Percentiles rank a stretch among this genome's conserved stretches.
Evolutionary conservation across 2,888 invertebrate species (phyloP).

Genomic region (Elegia similella): DNA sequence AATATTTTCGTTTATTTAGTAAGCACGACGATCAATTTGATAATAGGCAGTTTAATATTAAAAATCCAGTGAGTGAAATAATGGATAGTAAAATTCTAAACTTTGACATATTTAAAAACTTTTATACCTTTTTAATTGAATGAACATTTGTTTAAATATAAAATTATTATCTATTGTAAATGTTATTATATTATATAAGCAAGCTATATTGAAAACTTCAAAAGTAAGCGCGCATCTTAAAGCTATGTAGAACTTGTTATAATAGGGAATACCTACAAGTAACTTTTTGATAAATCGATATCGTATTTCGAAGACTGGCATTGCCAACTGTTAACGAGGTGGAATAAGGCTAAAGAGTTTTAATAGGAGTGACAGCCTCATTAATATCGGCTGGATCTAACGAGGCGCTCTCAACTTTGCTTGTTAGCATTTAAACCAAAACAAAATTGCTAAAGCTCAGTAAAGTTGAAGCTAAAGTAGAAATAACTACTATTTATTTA

Average conservation of each 20-base stretch:
- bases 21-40: too few species aligned
- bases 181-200: too few species aligned
- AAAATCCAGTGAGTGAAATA: too few species aligned
- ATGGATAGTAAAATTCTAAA: too few species aligned
- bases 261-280: conserved; percentile 1
- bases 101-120: too few species aligned
- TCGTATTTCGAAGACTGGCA: conserved; percentile 31
- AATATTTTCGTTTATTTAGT: not conserved
- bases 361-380: conserved; percentile 53
- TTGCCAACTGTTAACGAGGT: conserved; percentile 47
- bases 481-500: conserved; percentile 12
- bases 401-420: conserved; percentile 54
- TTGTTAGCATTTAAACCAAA: conserved; percentile 55
- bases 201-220: not conserved
- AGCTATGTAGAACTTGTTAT: not conserved
- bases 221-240: not conserved
- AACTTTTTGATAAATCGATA: conserved; percentile 35
- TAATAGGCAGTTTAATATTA: too few species aligned
- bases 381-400: conserved; percentile 50
- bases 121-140: too few species aligned
- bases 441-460: conserved; percentile 37
- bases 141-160: too few species aligned
- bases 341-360: conserved; percentile 51
- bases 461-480: conserved; percentile 22
- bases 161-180: too few species aligned